phyloP scores from a whole-genome alignment of 2,113 vertebrate genomes.

The Tachysurus vachellii region DNA sequence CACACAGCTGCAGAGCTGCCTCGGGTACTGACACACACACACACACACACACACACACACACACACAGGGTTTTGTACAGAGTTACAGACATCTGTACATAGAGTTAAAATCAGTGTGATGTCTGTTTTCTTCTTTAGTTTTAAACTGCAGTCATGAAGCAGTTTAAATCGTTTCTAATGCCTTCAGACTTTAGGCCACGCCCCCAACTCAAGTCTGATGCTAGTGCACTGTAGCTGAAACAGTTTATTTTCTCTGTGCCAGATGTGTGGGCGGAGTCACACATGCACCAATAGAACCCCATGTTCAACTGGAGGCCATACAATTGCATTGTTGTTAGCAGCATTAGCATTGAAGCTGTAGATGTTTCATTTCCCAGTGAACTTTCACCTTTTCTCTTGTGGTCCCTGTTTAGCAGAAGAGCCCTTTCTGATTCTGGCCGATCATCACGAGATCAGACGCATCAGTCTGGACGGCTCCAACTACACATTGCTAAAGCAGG shows the following conservation, averaged over 20 bases:
- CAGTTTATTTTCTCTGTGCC: no score
- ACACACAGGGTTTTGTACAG: no score
- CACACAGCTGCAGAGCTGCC: conserved; percentile 82
- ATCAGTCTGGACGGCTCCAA: conserved; percentile 87
- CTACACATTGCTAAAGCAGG: conserved; percentile 88
- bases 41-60: not conserved
- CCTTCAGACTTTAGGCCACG: not conserved
- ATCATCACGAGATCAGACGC: conserved; percentile 89
- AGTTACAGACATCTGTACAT: no score
- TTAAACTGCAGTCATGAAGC: not conserved
- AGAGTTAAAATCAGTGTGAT: not conserved
- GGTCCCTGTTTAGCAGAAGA: conserved; percentile 74
- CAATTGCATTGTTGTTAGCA: not conserved
- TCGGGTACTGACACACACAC: conserved; percentile 74
- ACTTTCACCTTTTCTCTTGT: not conserved
- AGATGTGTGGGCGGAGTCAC: not conserved
- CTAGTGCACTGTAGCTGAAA: not conserved
- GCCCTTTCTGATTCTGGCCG: conserved; percentile 86
- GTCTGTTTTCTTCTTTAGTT: not conserved
- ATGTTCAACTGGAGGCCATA: not conserved
- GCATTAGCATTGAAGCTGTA: not conserved
- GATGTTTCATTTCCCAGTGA: not conserved
- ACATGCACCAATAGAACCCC: not conserved
- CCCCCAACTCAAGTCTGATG: not conserved
- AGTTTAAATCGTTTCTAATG: not conserved